Conservation (phyloP, 2,113 vertebrate species). For the Ptyas mucosa region DNA sequence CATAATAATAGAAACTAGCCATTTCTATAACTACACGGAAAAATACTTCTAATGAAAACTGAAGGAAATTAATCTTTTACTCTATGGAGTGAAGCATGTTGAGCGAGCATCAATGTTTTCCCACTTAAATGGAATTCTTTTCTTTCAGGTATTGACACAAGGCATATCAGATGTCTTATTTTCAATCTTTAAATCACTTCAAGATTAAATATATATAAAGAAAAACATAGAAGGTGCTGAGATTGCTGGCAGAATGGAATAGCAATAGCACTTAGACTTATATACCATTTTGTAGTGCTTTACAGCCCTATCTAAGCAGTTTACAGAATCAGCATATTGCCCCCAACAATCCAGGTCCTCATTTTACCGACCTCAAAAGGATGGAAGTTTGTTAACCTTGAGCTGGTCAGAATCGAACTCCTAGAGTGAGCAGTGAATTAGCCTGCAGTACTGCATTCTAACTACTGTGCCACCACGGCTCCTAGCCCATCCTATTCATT, state of each 20-base stretch:
- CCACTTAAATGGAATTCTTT: constrained; percentile 42
- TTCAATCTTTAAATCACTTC: constrained; percentile 53
- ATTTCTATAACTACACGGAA: constrained; percentile 58
- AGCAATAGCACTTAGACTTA: too few species aligned
- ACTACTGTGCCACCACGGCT: too few species aligned
- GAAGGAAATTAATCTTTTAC: constrained; percentile 76
- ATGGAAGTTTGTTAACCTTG: too few species aligned
- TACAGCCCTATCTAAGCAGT: too few species aligned
- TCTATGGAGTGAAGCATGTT: constrained; percentile 73
- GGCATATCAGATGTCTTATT: background rate
- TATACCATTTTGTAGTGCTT: too few species aligned
- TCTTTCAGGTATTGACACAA: constrained; percentile 20
- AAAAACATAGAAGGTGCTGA: constrained; percentile 63
- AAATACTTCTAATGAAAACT: constrained; percentile 71
- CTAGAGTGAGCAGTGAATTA: too few species aligned
- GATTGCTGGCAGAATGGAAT: constrained; percentile 36
- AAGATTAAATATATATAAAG: constrained; percentile 60
- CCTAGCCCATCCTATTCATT: constrained; percentile 38
- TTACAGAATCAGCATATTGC: too few species aligned
- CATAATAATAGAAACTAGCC: too few species aligned
- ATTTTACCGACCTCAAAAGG: too few species aligned
- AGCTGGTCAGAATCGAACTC: too few species aligned
- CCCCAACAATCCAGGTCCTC: too few species aligned
- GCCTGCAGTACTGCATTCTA: too few species aligned
- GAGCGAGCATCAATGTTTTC: constrained; percentile 48